Evolutionary conservation across 2,888 invertebrate species (phyloP).

Genomic region (Unio pictorum): DNA sequence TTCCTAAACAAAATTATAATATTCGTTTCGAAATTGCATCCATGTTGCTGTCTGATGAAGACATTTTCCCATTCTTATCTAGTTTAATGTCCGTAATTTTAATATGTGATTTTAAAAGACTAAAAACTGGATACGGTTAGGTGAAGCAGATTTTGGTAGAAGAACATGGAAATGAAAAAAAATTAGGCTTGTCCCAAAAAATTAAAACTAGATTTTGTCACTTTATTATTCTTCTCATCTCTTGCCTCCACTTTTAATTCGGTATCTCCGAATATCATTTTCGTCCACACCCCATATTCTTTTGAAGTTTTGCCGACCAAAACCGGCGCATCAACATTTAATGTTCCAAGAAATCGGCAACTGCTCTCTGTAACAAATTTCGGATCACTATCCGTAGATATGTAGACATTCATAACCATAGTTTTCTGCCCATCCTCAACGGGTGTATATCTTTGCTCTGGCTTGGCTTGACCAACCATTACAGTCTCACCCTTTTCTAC

Average conservation of each 20-base stretch:
- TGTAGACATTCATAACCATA: conserved; percentile 17
- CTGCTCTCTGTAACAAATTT: conserved; percentile 6
- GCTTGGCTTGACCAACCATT: conserved; percentile 18
- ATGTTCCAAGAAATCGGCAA: conserved; percentile 13
- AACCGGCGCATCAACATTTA: conserved; percentile 7
- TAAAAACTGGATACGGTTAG: too few relatives aligned
- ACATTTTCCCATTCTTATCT: too few relatives aligned
- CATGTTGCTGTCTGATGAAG: too few relatives aligned
- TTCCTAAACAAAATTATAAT: too few relatives aligned
- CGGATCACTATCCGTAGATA: conserved; percentile 8
- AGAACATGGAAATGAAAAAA: too few relatives aligned
- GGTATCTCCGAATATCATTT: conserved; percentile 17
- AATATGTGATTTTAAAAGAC: too few relatives aligned
- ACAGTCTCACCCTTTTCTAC: conserved; percentile 19
- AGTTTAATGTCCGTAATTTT: too few relatives aligned
- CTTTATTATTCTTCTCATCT: conserved; percentile 5
- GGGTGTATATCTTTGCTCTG: conserved; percentile 13
- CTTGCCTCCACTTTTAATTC: conserved; percentile 16
- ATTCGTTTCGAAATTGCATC: too few relatives aligned
- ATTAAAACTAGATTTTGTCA: conserved; percentile 11
- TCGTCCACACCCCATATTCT: conserved; percentile 6
- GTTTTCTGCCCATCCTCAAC: conserved; percentile 10
- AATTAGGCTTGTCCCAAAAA: conserved; percentile 2
- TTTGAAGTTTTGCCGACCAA: not conserved
- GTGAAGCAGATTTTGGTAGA: too few relatives aligned